phyloP scores from a whole-genome alignment of 2,888 invertebrate species.

The Ferdinandea cuprea region DNA sequence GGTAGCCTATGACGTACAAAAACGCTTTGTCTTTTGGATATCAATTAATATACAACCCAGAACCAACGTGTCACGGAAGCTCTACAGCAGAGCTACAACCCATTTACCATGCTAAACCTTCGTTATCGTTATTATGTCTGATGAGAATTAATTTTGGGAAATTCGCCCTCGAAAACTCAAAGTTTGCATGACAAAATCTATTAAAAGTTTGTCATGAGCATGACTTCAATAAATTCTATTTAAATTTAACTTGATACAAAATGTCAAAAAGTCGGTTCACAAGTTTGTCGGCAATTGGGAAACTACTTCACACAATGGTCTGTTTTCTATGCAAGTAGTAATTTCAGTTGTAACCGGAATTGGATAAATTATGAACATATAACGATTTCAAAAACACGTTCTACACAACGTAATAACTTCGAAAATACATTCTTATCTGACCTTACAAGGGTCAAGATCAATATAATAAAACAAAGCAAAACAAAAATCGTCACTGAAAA shows the following conservation, averaged over 20 bases:
- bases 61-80: no score
- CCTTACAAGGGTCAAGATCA: slow-evolving; percentile 16
- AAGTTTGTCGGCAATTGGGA: slow-evolving; percentile 1
- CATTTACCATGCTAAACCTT: no score
- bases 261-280: not conserved
- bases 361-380: no score
- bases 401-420: not conserved
- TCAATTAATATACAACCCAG: no score
- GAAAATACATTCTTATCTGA: slow-evolving; percentile 14
- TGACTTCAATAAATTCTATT: not conserved
- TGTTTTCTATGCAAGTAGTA: no score
- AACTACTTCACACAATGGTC: not conserved
- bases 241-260: not conserved
- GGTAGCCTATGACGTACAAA: no score
- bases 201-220: slow-evolving; percentile 3
- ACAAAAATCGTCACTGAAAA: not conserved
- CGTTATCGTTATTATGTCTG: no score
- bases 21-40: no score
- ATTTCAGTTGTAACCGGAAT: no score
- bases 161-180: not conserved
- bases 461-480: not conserved
- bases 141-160: not conserved
- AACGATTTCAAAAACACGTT: slow-evolving; percentile 7
- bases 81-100: no score
- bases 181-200: slow-evolving; percentile 2